phyloP scores from a whole-genome alignment of 2,113 vertebrate genomes.

The Gnathonemus longibarbis region DNA sequence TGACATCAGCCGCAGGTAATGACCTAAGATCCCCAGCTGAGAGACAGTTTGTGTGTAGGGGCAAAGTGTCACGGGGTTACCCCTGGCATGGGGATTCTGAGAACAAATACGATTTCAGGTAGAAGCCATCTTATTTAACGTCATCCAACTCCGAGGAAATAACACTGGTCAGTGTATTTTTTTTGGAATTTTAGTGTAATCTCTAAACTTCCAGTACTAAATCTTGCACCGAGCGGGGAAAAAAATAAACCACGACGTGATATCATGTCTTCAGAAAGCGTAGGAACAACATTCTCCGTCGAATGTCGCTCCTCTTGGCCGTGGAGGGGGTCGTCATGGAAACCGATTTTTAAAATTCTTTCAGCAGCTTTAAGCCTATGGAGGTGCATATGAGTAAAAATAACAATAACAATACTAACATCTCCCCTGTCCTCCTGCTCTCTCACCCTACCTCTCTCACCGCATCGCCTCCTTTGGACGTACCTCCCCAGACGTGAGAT shows the following conservation, averaged over 20 bases:
- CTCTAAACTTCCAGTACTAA: background rate
- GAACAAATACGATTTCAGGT: conserved; percentile 5
- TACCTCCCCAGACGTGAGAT: conserved; percentile 23
- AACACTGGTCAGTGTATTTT: background rate
- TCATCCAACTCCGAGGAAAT: background rate
- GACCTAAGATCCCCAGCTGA: background rate
- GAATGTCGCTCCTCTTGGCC: conserved; percentile 48
- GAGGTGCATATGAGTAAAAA: conserved; percentile 43
- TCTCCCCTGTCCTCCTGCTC: conserved; percentile 16
- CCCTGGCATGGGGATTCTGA: background rate
- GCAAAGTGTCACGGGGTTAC: background rate
- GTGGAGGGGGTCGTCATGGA: conserved; percentile 67
- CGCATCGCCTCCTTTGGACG: conserved; percentile 7
- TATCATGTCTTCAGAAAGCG: conserved; percentile 20
- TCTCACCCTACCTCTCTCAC: conserved; percentile 17
- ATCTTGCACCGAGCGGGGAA: background rate
- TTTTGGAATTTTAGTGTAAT: background rate
- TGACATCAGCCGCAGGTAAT: background rate
- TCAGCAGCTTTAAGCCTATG: conserved; percentile 49
- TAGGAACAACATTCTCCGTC: conserved; percentile 34
- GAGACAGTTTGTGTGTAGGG: background rate
- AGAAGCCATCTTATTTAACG: background rate
- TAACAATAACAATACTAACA: conserved; percentile 20
- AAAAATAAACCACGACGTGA: background rate
- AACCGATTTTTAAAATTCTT: conserved; percentile 67